These are phyloP conservation scores for Ophonus ardosiacus DNA, from an alignment of 2,888 invertebrate genomes.

Conservation along the genomic window DNA sequence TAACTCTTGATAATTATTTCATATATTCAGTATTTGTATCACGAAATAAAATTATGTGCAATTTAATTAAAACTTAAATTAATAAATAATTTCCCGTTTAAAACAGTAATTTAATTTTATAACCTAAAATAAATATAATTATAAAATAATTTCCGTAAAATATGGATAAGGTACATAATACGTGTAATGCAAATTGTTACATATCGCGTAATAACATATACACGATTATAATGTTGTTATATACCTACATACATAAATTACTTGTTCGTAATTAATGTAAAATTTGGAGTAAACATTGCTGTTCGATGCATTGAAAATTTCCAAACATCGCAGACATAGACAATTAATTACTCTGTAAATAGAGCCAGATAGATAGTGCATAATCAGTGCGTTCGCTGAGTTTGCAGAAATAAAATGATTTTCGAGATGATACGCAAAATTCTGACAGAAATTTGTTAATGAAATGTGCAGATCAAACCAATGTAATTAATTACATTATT, in stretches of 20 bases:
- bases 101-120: background rate
- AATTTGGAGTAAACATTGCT: slow-evolving; percentile 51
- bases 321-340: slow-evolving; percentile 12
- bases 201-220: slow-evolving; percentile 11
- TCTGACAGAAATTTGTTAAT: slow-evolving; percentile 32
- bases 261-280: slow-evolving; percentile 43
- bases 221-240: background rate
- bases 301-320: slow-evolving; percentile 32
- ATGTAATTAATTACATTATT: slow-evolving; percentile 20
- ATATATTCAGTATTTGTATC: background rate
- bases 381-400: background rate
- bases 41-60: background rate
- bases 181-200: background rate
- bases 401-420: slow-evolving; percentile 38
- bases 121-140: background rate
- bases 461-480: slow-evolving; percentile 19
- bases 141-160: background rate
- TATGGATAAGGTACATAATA: background rate
- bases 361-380: slow-evolving; percentile 41
- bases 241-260: slow-evolving; percentile 2
- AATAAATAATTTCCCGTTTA: slow-evolving; percentile 3
- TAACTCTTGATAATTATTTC: background rate
- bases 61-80: background rate
- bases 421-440: slow-evolving; percentile 13
- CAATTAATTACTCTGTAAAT: slow-evolving; percentile 57